Conservation (phyloP, 2,888 invertebrate genomes). For the Pemphredon lugubris region DNA sequence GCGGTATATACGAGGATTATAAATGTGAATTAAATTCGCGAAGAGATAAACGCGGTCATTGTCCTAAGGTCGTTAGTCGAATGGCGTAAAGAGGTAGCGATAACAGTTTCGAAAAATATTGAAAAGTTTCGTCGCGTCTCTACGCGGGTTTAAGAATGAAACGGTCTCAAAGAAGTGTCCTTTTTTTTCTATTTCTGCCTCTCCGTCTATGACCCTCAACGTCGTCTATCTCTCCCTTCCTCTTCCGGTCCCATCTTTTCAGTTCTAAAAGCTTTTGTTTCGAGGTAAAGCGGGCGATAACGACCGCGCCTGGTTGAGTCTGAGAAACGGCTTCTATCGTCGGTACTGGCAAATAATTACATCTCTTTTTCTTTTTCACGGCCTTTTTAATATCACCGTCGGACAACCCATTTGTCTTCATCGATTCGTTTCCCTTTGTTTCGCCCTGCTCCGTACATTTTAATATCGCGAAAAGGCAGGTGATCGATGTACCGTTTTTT, state of each 20-base stretch:
- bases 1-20: no score
- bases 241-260: constrained; percentile 40
- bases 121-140: constrained; percentile 12
- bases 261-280: constrained; percentile 53
- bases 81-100: constrained; percentile 34
- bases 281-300: constrained; percentile 52
- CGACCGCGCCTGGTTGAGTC: constrained; percentile 46
- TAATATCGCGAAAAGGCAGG: no score
- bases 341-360: constrained; percentile 47
- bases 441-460: no score
- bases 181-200: constrained; percentile 33
- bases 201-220: constrained; percentile 40
- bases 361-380: constrained; percentile 21
- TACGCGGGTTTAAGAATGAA: constrained; percentile 17
- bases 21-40: background rate
- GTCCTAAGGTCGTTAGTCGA: constrained; percentile 21
- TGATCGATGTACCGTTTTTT: no score
- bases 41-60: constrained; percentile 11
- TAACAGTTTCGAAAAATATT: constrained; percentile 33
- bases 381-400: constrained; percentile 6
- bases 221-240: constrained; percentile 35
- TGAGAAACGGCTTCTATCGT: constrained; percentile 43
- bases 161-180: constrained; percentile 42
- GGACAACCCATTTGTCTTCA: constrained; percentile 2
- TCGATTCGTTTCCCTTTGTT: no score